A percentile compares a stretch with the other conserved stretches of the same genome.
These are phyloP conservation scores for Halisarca cf. caerulea DNA, from an alignment of 37 sponge, comb jelly and placozoan genomes.

Conservation along the genomic window DNA sequence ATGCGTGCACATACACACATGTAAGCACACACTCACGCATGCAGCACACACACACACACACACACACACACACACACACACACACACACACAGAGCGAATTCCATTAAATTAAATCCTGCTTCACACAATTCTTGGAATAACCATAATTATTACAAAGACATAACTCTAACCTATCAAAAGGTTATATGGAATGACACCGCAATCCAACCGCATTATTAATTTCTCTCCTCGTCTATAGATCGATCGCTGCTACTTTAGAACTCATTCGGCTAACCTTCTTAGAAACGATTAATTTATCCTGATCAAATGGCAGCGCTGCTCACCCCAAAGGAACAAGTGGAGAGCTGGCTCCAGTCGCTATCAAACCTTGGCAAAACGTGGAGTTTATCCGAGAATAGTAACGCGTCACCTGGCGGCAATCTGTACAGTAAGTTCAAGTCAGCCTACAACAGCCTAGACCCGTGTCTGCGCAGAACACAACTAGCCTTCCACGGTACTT, in stretches of 20 bases:
- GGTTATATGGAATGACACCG: too few relatives aligned
- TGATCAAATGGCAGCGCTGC: not conserved
- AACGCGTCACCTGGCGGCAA: constrained; percentile 66
- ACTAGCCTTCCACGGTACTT: constrained; percentile 82
- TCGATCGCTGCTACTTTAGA: too few relatives aligned
- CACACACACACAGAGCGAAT: not conserved
- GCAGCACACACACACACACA: constrained; percentile 32
- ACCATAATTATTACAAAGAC: too few relatives aligned
- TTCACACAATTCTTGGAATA: too few relatives aligned
- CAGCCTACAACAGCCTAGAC: constrained; percentile 30
- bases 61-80: constrained; percentile 3
- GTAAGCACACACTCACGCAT: too few relatives aligned
- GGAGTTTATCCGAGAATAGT: constrained; percentile 55
- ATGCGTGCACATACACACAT: constrained; percentile 20
- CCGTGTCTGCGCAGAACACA: constrained; percentile 53
- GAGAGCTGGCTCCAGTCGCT: constrained; percentile 58
- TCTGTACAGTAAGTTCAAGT: constrained; percentile 56
- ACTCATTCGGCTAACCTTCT: too few relatives aligned
- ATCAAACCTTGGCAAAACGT: constrained; percentile 33
- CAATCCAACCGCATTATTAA: too few relatives aligned
- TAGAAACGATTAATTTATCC: too few relatives aligned
- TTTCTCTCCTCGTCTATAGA: too few relatives aligned
- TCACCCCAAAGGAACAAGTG: constrained; percentile 47
- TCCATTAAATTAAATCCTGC: too few relatives aligned
- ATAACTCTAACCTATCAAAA: too few relatives aligned